phyloP scores from a whole-genome alignment of 1,140 invertebrate genomes.

The Meteorus sp. region DNA sequence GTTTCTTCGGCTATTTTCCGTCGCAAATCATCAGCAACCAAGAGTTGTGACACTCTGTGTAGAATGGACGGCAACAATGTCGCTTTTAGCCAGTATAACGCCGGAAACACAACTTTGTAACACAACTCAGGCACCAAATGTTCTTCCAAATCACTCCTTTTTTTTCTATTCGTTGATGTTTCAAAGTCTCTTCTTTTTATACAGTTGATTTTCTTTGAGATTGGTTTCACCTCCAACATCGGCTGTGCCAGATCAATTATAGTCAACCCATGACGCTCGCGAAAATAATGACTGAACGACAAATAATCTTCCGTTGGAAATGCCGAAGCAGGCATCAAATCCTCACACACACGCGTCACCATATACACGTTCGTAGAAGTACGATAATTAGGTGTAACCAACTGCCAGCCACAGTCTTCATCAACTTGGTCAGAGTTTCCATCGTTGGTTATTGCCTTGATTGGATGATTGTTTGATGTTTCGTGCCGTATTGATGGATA shows the following conservation, averaged over 20 bases:
- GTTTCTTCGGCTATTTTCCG: conserved; percentile 59
- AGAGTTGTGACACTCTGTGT: conserved; percentile 75
- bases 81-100: conserved; percentile 88
- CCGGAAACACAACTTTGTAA: conserved; percentile 80
- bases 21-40: conserved; percentile 81
- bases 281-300: conserved; percentile 82
- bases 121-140: conserved; percentile 92
- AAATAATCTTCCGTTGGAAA: conserved; percentile 80
- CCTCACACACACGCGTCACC: conserved; percentile 79
- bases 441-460: not conserved
- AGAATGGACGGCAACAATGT: conserved; percentile 86
- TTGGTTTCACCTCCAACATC: conserved; percentile 86
- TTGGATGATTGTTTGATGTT: not conserved
- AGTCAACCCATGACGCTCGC: conserved; percentile 72
- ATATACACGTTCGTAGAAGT: conserved; percentile 63
- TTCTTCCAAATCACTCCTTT: conserved; percentile 68
- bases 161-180: conserved; percentile 46
- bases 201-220: conserved; percentile 77
- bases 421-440: not conserved
- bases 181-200: conserved; percentile 64
- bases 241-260: conserved; percentile 77
- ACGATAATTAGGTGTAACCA: conserved; percentile 47
- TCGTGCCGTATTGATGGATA: conserved; percentile 39
- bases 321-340: conserved; percentile 74
- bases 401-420: conserved; percentile 35